Evolutionary conservation across 2,888 invertebrate genomes (phyloP).

Genomic region (Cryptops parisi): DNA sequence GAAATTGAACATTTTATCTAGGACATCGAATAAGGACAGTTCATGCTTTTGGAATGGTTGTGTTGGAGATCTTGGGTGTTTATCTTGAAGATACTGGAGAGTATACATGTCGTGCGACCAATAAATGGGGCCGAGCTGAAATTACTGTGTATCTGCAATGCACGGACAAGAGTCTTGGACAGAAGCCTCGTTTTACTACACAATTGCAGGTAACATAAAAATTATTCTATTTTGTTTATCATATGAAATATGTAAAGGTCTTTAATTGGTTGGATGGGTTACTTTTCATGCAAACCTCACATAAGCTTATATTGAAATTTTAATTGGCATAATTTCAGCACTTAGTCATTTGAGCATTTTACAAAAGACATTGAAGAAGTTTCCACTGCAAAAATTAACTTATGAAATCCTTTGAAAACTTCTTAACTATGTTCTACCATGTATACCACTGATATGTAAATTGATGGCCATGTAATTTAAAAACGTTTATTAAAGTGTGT

Average conservation of each 20-base stretch:
- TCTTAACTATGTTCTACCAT: too few species aligned
- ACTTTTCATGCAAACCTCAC: not conserved
- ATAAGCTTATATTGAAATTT: not conserved
- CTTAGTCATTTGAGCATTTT: too few species aligned
- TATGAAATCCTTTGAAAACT: not conserved
- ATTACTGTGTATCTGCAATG: slow-evolving; percentile 68
- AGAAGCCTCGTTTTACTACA: slow-evolving; percentile 74
- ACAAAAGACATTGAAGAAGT: too few species aligned
- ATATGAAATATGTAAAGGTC: not conserved
- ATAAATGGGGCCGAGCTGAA: slow-evolving; percentile 76
- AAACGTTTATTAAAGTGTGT: too few species aligned
- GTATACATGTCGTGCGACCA: slow-evolving; percentile 76
- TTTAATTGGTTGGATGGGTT: not conserved
- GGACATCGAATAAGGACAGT: slow-evolving; percentile 77
- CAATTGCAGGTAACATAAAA: slow-evolving; percentile 43
- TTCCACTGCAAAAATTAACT: slow-evolving; percentile 7
- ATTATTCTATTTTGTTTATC: not conserved
- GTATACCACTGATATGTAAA: too few species aligned
- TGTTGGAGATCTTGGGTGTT: slow-evolving; percentile 86
- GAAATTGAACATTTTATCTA: too few species aligned
- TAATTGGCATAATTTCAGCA: too few species aligned
- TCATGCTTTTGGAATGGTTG: slow-evolving; percentile 95
- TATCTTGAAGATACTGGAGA: slow-evolving; percentile 83
- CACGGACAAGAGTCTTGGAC: slow-evolving; percentile 63
- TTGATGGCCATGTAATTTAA: too few species aligned